Conservation (phyloP, 2,888 invertebrate genomes). For the Lasioglossum villosulum region DNA sequence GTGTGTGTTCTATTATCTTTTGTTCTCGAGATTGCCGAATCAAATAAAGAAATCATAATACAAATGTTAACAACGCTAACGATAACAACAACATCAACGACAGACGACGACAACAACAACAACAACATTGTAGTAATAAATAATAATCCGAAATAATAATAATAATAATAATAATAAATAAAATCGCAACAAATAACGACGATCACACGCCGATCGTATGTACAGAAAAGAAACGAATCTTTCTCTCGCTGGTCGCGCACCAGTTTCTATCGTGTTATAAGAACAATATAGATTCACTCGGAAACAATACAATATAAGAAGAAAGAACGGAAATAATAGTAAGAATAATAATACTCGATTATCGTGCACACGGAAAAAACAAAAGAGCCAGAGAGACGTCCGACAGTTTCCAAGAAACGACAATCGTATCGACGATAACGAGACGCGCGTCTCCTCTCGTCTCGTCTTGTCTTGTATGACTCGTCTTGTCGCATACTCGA, state of each 20-base stretch:
- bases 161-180: constrained; percentile 13
- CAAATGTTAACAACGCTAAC: constrained; percentile 3
- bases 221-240: not conserved
- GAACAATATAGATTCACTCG: not conserved
- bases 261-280: not conserved
- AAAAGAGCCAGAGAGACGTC: constrained; percentile 17
- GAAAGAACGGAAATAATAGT: not conserved
- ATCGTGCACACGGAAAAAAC: not conserved
- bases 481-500: constrained; percentile 21
- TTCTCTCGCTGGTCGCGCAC: not conserved
- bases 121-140: not conserved
- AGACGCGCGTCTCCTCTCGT: constrained; percentile 41
- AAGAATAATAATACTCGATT: constrained; percentile 12
- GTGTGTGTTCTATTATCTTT: no score
- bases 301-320: not conserved
- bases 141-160: constrained; percentile 6
- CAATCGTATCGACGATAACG: constrained; percentile 74
- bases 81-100: constrained; percentile 18
- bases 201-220: not conserved
- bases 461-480: constrained; percentile 36
- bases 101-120: constrained; percentile 4
- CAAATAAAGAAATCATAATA: constrained; percentile 10
- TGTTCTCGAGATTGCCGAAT: constrained; percentile 7
- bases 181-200: constrained; percentile 5
- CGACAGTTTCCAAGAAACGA: constrained; percentile 59